Percentiles rank a stretch among this genome's conserved stretches.
These are phyloP conservation scores for Coracias cyanogaster DNA, from an alignment of 2,797 vertebrate genomes.

Conservation along the genomic window DNA sequence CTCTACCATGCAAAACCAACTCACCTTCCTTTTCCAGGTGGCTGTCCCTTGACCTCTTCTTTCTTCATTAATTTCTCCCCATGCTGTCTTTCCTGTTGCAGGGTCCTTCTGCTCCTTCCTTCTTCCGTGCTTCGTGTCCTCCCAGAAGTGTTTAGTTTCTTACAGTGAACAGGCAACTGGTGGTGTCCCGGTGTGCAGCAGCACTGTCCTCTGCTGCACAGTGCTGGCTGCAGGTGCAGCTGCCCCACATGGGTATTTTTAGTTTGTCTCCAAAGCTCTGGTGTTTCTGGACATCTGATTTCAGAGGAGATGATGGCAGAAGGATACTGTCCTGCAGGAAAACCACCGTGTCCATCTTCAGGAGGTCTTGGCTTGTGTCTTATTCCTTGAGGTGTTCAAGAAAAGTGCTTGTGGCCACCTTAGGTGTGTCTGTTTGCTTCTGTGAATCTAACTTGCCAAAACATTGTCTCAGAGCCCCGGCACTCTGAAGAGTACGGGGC, in stretches of 20 bases:
- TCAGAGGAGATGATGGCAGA: not conserved
- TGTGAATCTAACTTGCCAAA: not conserved
- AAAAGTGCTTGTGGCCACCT: not conserved
- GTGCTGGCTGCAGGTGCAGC: not conserved
- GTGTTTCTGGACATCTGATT: not conserved
- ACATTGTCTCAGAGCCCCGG: not conserved
- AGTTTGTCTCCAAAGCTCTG: not conserved
- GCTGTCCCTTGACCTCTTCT: not conserved
- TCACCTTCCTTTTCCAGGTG: not conserved
- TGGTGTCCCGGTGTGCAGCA: not conserved
- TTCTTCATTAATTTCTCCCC: fast-evolving
- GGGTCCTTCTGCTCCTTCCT: not conserved
- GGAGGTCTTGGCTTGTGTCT: not conserved
- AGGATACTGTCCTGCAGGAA: not conserved
- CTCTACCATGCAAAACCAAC: not conserved
- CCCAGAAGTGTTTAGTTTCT: fast-evolving
- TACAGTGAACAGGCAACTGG: fast-evolving
- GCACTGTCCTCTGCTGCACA: not conserved
- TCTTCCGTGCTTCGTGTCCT: fast-evolving
- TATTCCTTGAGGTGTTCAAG: not conserved
- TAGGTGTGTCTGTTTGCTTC: not conserved
- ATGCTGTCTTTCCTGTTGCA: not conserved
- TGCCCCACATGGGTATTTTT: fast-evolving
- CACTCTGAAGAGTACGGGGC: fast-evolving
- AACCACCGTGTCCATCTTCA: not conserved